Evolutionary conservation across 2,888 invertebrate genomes (phyloP), one percentile per base, ranked within the genome.

Genomic region (Ennomos fuscantarius): DNA sequence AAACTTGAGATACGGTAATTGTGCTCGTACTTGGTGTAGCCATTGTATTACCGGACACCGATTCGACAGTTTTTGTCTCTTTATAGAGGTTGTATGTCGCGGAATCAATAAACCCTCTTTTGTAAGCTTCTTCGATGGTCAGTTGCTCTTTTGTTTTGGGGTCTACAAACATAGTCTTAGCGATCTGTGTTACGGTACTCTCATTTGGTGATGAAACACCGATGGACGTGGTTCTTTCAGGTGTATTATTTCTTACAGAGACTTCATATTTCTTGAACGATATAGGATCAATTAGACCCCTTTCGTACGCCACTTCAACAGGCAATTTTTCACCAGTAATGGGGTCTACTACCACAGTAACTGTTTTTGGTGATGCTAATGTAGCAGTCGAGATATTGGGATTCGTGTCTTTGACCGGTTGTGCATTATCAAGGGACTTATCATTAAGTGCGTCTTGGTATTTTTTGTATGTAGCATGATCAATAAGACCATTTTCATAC

Each of bases 61-160:
- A 15, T 12, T 67, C 47, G 9, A 58, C 37, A n/a, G 62, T 60
- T 46, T 66, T 58, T 40, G 74, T 58, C 31, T 76, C 69, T 60
- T 72, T 71, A 40, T 73, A 78, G 31, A 67, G 67, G 63, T 79
- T 76, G 55, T 77, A 74, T 5, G 76, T 70, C 8, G 65, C 39
- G 94, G 84, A 54, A 60, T 79, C 78, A 44, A 79, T 50, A 9
- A 79, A 58, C 8, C 96, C 96, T 62, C 94, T 93, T 74, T 95
- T 93, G 58, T 95, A 76, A 9, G 84, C 86, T 31, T 79, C 94
- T 76, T 96, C 95, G 47, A 96, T 93, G 8, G 96, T 95, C 60
- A 97, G 89, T 70, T 94, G 93, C 76, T 96, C 94, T 3, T 96
- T 96, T 3, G 96, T 95, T 69, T 93, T 93, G 1, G 97, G 96